Conservation (phyloP, 2,797 vertebrate genomes). For the Otolemur crassicaudatus region DNA sequence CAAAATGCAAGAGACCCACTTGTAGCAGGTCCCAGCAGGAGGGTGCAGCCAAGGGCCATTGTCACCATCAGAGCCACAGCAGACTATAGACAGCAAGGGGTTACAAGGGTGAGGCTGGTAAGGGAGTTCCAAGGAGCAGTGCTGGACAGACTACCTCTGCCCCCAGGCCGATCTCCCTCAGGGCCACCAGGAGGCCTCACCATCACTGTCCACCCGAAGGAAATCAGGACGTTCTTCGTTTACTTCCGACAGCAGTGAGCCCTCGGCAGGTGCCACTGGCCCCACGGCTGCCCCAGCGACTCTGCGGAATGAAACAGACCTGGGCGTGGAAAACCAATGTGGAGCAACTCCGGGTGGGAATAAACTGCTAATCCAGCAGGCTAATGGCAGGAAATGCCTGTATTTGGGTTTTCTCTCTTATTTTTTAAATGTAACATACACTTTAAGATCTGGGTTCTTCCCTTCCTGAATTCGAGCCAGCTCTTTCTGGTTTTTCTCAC, state of each 20-base stretch:
- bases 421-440: constrained; percentile 12
- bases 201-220: constrained; percentile 92
- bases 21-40: background rate
- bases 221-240: constrained; percentile 95
- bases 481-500: too few species aligned
- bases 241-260: constrained; percentile 86
- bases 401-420: rapidly evolving
- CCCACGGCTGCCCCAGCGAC: rapidly evolving
- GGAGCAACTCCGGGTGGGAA: rapidly evolving
- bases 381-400: rapidly evolving
- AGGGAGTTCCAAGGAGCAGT: background rate
- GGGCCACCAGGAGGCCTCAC: constrained; percentile 53
- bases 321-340: rapidly evolving
- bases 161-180: constrained; percentile 80
- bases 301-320: rapidly evolving
- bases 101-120: background rate
- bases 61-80: background rate
- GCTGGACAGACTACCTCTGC: background rate
- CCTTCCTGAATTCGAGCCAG: background rate
- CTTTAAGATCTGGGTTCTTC: background rate
- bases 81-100: background rate
- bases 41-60: background rate
- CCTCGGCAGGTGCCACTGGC: rapidly evolving
- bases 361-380: rapidly evolving
- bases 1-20: background rate